Evolutionary conservation across 1,140 invertebrate species (phyloP), one percentile per base, ranked within the genome.

Genomic region (Aporrectodea caliginosa): DNA sequence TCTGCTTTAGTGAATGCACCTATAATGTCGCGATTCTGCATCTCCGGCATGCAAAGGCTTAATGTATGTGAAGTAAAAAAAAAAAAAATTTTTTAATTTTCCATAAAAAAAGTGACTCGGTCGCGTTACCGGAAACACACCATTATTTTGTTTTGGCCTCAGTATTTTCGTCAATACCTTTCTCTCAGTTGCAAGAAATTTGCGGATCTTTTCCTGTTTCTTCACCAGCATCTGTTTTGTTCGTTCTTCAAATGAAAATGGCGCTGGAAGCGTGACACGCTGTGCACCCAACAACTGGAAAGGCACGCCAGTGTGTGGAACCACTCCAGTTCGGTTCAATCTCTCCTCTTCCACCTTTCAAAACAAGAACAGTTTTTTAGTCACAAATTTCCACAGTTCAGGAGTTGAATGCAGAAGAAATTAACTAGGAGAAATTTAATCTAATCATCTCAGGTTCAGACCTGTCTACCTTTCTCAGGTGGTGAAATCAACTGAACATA

Each of bases 171-270:
- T n/a, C n/a, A n/a, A n/a, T n/a, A 58, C 83, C 82, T 90, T 88
- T 69, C 79, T 83, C 69, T 86, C 84, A 69, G 86, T 86, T 74
- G 87, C 85, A 32, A 84, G 71, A n/a, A 85, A 79, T 79, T 86
- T 81, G 43, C 90, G 88, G 0, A 90, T 84, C 75, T 89, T 87
- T 79, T 91, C 86, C 81, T 91, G 89, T 81, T 90, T 90, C 73
- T 87, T 89, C 16, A 88, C 86, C 0, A 87, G 77, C 30, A 85
- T 74, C 58, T 84, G 73, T 80, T 89, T 90, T 75, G 91, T 86
- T 0, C 90, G 84, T 16, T 88, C 79, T 70, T 91, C 91, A 81
- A 92, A 91, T 69, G 89, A 90, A 75, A 91, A 91, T 16, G 91
- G 86, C 27, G 83, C 79, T 22, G 84, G 83, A 58, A 6, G 22